Percentiles rank a stretch among this genome's conserved stretches.
Conservation (phyloP, 2,888 invertebrate genomes). For the Dorcus hopei region DNA sequence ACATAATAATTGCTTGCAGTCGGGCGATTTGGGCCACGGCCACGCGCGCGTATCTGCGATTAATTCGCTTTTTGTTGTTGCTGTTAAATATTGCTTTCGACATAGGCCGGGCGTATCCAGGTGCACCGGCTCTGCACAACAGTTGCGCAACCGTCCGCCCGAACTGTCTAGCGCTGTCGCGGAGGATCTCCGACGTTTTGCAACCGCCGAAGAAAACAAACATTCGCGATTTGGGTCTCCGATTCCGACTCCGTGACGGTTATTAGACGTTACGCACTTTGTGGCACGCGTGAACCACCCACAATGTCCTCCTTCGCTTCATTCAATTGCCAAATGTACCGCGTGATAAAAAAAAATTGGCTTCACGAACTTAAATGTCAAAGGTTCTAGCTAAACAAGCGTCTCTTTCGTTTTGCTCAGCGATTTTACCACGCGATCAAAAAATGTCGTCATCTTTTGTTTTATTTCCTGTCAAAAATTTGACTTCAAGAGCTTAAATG, state of each 20-base stretch:
- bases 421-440: too few relatives aligned
- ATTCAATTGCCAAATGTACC: too few relatives aligned
- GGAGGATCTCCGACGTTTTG: not conserved
- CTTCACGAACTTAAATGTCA: too few relatives aligned
- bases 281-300: too few relatives aligned
- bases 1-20: not conserved
- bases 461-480: too few relatives aligned
- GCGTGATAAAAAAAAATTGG: too few relatives aligned
- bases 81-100: conserved; percentile 27
- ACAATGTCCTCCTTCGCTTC: too few relatives aligned
- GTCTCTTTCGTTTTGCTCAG: too few relatives aligned
- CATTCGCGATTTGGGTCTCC: not conserved
- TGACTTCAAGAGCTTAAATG: too few relatives aligned
- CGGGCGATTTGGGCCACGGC: conserved; percentile 14
- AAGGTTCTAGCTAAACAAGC: too few relatives aligned
- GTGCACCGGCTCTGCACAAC: conserved; percentile 16
- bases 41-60: not conserved
- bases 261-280: not conserved
- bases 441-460: too few relatives aligned
- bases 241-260: not conserved
- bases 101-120: conserved; percentile 26
- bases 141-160: not conserved
- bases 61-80: conserved; percentile 9
- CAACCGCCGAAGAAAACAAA: too few relatives aligned
- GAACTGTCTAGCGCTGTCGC: not conserved